Conservation (phyloP, 2,888 invertebrate genomes). For the Tetragnatha montana region DNA sequence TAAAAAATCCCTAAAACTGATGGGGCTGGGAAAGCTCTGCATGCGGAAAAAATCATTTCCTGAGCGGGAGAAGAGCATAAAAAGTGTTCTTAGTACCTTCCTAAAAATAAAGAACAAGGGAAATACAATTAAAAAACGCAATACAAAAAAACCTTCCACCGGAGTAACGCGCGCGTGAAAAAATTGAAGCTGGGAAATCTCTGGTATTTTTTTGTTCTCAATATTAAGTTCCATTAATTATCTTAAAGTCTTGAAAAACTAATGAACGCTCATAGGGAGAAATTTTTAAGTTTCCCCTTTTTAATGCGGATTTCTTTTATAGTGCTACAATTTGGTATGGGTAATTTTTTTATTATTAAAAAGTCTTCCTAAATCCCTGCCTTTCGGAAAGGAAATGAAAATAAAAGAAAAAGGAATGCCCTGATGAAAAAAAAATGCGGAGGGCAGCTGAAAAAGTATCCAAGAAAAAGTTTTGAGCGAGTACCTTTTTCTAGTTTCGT, state of each 20-base stretch:
- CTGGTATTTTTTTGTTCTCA: slow-evolving; percentile 19
- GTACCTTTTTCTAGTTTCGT: slow-evolving; percentile 35
- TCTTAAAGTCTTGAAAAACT: slow-evolving; percentile 49
- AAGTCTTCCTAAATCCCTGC: slow-evolving; percentile 28
- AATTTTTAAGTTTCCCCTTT: slow-evolving; percentile 9
- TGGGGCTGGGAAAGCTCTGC: not conserved
- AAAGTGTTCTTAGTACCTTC: slow-evolving; percentile 3
- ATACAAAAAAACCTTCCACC: slow-evolving; percentile 17
- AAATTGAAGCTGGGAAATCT: slow-evolving; percentile 34
- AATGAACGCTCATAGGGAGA: slow-evolving; percentile 34
- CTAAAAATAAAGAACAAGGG: not conserved
- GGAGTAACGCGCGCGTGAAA: not conserved
- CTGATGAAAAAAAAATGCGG: slow-evolving; percentile 1
- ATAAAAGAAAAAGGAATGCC: slow-evolving; percentile 11
- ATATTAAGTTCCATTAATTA: slow-evolving; percentile 62
- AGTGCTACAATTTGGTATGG: slow-evolving; percentile 2
- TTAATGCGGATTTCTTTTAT: slow-evolving; percentile 18
- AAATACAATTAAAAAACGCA: slow-evolving; percentile 32
- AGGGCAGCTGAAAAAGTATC: not conserved
- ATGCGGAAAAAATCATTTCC: slow-evolving; percentile 25
- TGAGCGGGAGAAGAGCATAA: not conserved
- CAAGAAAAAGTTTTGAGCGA: slow-evolving; percentile 26
- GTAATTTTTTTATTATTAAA: slow-evolving; percentile 14
- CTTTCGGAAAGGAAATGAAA: slow-evolving; percentile 40
- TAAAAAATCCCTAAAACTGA: not conserved